A percentile compares a stretch with the other conserved stretches of the same genome.
phyloP scores from a whole-genome alignment of 2,113 vertebrate species.

The Prionailurus viverrinus region DNA sequence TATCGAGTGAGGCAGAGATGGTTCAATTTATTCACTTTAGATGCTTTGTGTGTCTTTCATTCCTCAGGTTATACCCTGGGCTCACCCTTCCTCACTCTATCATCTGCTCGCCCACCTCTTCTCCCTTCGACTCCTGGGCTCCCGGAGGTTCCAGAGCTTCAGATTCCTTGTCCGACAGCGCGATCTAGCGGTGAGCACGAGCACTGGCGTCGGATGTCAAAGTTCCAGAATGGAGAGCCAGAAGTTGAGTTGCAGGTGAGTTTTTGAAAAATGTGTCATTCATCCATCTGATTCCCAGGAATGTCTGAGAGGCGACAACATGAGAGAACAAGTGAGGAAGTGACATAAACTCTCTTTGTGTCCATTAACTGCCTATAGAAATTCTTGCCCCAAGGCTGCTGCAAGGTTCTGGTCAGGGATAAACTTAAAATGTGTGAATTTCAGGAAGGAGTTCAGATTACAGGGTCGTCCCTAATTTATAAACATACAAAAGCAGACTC shows the following conservation, averaged over 20 bases:
- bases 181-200: conserved; percentile 31
- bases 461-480: not conserved
- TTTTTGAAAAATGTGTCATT: not conserved
- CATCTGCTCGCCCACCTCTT: conserved; percentile 20
- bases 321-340: not conserved
- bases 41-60: not conserved
- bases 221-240: not conserved
- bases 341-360: not conserved
- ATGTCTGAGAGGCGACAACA: not conserved
- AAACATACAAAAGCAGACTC: not conserved
- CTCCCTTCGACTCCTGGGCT: conserved; percentile 73
- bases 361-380: not conserved
- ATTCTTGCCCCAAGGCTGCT: not conserved
- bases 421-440: not conserved
- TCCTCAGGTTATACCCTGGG: not conserved
- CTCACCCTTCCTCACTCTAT: no score
- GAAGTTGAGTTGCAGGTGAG: no score
- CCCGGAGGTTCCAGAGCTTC: not conserved
- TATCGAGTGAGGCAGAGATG: not conserved
- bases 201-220: not conserved
- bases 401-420: not conserved
- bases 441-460: not conserved
- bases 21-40: not conserved
- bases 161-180: conserved; percentile 74
- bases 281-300: not conserved